Conservation (phyloP, 2,888 invertebrate species). For the Sarcophaga caerulescens region DNA sequence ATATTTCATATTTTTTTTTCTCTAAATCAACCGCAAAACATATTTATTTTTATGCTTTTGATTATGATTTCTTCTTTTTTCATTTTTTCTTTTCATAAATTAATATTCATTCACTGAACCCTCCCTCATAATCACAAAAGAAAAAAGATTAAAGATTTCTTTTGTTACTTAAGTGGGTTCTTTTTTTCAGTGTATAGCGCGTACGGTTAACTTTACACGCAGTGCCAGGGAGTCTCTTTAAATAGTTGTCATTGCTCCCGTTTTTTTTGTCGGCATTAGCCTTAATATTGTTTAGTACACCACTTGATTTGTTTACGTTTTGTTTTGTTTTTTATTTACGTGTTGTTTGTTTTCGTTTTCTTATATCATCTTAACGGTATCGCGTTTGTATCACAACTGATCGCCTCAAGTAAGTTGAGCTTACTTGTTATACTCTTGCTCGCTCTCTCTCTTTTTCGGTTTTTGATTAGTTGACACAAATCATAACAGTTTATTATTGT, state of each 20-base stretch:
- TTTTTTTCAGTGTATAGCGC: not conserved
- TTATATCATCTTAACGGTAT: constrained; percentile 72
- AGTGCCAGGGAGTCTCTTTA: not conserved
- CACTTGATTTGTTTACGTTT: constrained; percentile 11
- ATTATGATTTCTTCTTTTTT: not conserved
- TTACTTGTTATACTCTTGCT: constrained; percentile 64
- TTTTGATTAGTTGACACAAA: constrained; percentile 9
- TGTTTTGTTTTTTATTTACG: not conserved
- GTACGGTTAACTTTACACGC: not conserved
- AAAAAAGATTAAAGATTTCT: constrained; percentile 12
- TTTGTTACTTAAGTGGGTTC: not conserved
- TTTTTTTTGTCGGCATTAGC: not conserved
- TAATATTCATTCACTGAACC: constrained; percentile 44
- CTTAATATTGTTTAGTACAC: not conserved
- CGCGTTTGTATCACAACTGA: constrained; percentile 78
- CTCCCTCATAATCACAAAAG: not conserved
- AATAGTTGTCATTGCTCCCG: not conserved
- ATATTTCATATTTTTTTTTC: constrained; percentile 36
- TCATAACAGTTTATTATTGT: constrained; percentile 3
- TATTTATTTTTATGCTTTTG: not conserved
- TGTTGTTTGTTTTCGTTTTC: constrained; percentile 14
- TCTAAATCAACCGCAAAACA: not conserved
- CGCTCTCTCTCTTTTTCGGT: not conserved
- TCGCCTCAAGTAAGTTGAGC: constrained; percentile 67
- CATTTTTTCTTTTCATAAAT: constrained; percentile 15